Percentiles rank a stretch among this genome's conserved stretches.
phyloP scores from a whole-genome alignment of 2,888 invertebrate genomes.

The Lucinisca nassula region DNA sequence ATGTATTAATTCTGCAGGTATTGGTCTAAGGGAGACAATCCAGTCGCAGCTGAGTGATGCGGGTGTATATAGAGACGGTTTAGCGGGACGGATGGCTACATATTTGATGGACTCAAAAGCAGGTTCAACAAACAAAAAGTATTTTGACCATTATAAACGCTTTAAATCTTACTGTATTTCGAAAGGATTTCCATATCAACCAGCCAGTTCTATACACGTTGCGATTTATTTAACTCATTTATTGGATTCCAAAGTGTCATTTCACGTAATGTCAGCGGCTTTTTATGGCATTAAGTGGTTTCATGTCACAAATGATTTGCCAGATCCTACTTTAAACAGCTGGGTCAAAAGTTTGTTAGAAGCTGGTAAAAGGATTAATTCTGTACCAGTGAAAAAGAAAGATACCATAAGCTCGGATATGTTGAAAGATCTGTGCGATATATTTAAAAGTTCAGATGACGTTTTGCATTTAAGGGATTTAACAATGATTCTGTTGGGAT shows the following conservation, averaged over 20 bases:
- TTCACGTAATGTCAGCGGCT: conserved; percentile 21
- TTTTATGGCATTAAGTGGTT: conserved; percentile 56
- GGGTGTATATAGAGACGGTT: neutral
- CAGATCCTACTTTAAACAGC: conserved; percentile 41
- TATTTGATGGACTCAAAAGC: conserved; percentile 32
- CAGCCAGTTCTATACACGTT: conserved; percentile 33
- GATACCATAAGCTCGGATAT: conserved; percentile 39
- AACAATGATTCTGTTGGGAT: conserved; percentile 11
- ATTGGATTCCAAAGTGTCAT: conserved; percentile 24
- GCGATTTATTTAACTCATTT: conserved; percentile 42
- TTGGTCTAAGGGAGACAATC: conserved; percentile 11
- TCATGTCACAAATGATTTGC: conserved; percentile 15
- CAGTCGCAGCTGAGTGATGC: neutral
- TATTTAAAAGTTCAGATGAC: neutral
- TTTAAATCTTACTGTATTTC: conserved; percentile 29
- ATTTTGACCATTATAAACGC: conserved; percentile 17
- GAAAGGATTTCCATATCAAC: conserved; percentile 14
- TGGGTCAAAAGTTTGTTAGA: conserved; percentile 34
- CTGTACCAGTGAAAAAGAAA: conserved; percentile 46
- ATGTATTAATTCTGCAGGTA: conserved; percentile 17
- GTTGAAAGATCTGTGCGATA: conserved; percentile 31
- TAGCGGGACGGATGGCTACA: conserved; percentile 6
- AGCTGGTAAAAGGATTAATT: conserved; percentile 33
- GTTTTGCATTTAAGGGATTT: conserved; percentile 22
- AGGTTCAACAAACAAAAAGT: conserved; percentile 30